Percentiles rank a stretch among this genome's conserved stretches.
Evolutionary conservation across 2,113 vertebrate species (phyloP).

Genomic region (Toxotes jaculatrix): DNA sequence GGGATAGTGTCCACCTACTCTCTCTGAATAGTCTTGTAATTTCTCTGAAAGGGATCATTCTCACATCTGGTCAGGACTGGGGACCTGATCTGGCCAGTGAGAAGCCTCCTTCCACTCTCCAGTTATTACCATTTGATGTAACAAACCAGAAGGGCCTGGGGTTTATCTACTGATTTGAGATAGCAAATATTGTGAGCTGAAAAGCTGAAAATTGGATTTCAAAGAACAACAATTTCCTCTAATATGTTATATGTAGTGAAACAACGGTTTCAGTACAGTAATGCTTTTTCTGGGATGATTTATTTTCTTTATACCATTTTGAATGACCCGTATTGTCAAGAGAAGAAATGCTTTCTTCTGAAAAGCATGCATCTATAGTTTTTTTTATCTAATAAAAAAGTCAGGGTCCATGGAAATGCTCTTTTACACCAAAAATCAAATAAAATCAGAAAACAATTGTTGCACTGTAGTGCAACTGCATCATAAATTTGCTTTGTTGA

Average conservation of each 20-base stretch:
- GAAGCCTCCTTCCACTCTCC: constrained; percentile 9
- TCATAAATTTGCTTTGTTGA: constrained; percentile 2
- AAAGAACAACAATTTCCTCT: neutral
- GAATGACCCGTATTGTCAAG: neutral
- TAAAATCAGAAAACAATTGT: constrained; percentile 14
- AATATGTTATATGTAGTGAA: too few species aligned
- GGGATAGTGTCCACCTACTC: constrained; percentile 29
- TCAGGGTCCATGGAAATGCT: neutral
- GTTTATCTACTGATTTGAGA: neutral
- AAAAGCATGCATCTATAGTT: neutral
- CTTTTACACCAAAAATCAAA: constrained; percentile 25
- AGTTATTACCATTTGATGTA: constrained; percentile 26
- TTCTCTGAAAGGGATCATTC: constrained; percentile 39
- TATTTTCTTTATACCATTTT: neutral
- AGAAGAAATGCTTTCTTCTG: neutral
- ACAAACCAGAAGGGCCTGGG: constrained; percentile 3
- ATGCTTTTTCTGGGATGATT: neutral
- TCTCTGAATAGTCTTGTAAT: constrained; percentile 37
- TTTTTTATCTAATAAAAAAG: constrained; percentile 1
- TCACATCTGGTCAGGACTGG: constrained; percentile 20
- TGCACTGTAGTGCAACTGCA: neutral
- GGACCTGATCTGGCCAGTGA: constrained; percentile 1
- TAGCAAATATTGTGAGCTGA: neutral
- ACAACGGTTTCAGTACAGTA: too few species aligned
- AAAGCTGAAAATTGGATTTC: neutral